Evolutionary conservation across 92 coral and sea anemone species (phyloP).

Genomic region (Plumapathes pennacea): DNA sequence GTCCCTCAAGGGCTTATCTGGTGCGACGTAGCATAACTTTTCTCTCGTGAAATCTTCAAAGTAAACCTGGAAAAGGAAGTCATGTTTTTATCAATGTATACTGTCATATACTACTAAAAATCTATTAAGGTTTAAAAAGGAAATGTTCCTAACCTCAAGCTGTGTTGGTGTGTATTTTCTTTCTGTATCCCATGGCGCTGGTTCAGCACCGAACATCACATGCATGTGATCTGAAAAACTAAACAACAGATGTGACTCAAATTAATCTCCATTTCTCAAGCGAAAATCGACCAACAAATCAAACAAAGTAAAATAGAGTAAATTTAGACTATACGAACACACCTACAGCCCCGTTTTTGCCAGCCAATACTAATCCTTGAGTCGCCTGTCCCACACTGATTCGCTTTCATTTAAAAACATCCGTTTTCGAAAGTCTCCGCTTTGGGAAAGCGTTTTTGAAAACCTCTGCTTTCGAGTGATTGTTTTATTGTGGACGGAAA

Average conservation of each 20-base stretch:
- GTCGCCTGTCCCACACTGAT: too few relatives aligned
- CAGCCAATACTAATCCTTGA: too few relatives aligned
- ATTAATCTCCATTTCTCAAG: neutral
- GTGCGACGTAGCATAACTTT: constrained; percentile 54
- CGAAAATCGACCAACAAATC: neutral
- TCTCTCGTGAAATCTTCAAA: constrained; percentile 65
- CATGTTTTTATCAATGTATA: too few relatives aligned
- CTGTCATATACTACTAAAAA: too few relatives aligned
- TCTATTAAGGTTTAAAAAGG: too few relatives aligned
- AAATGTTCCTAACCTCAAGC: constrained; percentile 64
- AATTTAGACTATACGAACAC: too few relatives aligned
- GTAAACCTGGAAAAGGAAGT: constrained; percentile 49
- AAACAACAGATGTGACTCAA: neutral
- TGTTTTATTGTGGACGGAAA: too few relatives aligned
- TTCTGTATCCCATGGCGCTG: constrained; percentile 85
- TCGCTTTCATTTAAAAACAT: too few relatives aligned
- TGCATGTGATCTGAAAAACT: constrained; percentile 82
- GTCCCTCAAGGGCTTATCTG: constrained; percentile 43
- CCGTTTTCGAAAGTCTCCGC: too few relatives aligned
- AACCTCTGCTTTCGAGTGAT: too few relatives aligned
- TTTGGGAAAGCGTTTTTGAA: too few relatives aligned
- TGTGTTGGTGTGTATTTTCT: constrained; percentile 56
- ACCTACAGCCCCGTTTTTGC: too few relatives aligned
- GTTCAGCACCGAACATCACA: constrained; percentile 73
- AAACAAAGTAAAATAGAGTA: neutral